Evolutionary conservation across 2,888 invertebrate genomes (phyloP), one percentile per base, ranked within the genome.

Genomic region (Magallana nippona): DNA sequence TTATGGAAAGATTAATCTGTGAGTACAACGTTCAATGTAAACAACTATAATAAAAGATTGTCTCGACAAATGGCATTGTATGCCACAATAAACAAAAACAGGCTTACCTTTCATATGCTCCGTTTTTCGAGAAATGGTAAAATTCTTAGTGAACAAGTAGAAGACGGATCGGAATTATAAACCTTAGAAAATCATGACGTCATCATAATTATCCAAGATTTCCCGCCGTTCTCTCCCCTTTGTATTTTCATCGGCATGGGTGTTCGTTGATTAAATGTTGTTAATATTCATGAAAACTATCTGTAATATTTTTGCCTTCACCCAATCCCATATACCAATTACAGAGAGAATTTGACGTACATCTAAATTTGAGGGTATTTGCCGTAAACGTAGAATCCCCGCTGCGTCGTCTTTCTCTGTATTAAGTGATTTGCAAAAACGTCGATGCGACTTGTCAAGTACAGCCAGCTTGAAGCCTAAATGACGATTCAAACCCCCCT

Each of bases 301-400:
- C 32, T 71, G 71, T 32, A 13, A 71, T 15, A 71, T 71, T 60
- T 71, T 71, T 71, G 71, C 27, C 32, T 71, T 71, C 32, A 22
- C 15, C 71, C 71, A 71, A 71, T 71, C 71, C 71, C 71, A 27
- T 32, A 27, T 71, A 71, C 71, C 71, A 71, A 71, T 71, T 22
- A 71, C 15, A 15, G 32, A 71, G 22, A 10, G 71, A 71, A 27
- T 19, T 19, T 71, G 71, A 71, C 71, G 71, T 27, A 71, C 71
- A 71, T 71, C 71, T 71, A 11, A 71, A 71, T 27, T 71, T 22
- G 71, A 27, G 22, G 32, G 13, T 32, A 22, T 27, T 71, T 32
- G 19, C 27, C 27, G 11, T 71, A 71, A 71, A 27, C 71, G 27
- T 11, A 71, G 71, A 15, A 32, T 13, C 71, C 71, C 71, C 32